A percentile compares a stretch with the other conserved stretches of the same genome.
phyloP scores from a whole-genome alignment of 2,888 invertebrate species.

The Chouioia cunea region DNA sequence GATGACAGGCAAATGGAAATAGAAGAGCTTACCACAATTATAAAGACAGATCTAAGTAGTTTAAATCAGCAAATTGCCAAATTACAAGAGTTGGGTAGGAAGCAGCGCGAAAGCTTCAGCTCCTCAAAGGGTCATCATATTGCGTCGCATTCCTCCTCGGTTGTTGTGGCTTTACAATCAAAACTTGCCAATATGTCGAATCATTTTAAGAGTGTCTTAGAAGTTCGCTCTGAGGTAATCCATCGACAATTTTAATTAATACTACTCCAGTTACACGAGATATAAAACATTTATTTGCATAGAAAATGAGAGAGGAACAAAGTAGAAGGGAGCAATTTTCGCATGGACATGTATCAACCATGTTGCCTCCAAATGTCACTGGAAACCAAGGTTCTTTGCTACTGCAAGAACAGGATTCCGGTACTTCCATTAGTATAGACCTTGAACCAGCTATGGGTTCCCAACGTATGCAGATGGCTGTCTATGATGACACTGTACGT shows the following conservation, averaged over 20 bases:
- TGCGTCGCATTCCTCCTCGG: constrained; percentile 92
- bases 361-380: constrained; percentile 75
- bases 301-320: constrained; percentile 96
- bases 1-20: constrained; percentile 97
- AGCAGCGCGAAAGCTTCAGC: constrained; percentile 72
- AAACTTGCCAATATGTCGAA: constrained; percentile 97
- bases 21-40: constrained; percentile 96
- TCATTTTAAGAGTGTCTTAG: constrained; percentile 96
- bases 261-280: neutral
- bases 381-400: constrained; percentile 68
- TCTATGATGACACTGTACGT: constrained; percentile 64
- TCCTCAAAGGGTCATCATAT: constrained; percentile 79
- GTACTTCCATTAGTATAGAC: constrained; percentile 80
- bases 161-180: constrained; percentile 92
- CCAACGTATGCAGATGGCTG: constrained; percentile 65
- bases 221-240: constrained; percentile 91
- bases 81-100: constrained; percentile 84
- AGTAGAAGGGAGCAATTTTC: constrained; percentile 91
- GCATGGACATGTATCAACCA: constrained; percentile 75
- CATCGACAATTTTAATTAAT: constrained; percentile 1
- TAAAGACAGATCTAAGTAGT: constrained; percentile 95
- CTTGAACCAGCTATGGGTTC: constrained; percentile 75
- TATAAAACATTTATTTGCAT: constrained; percentile 46
- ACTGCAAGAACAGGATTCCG: constrained; percentile 63
- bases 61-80: constrained; percentile 98